phyloP scores from a whole-genome alignment of 2,888 invertebrate species.

The Eristalis pertinax region DNA sequence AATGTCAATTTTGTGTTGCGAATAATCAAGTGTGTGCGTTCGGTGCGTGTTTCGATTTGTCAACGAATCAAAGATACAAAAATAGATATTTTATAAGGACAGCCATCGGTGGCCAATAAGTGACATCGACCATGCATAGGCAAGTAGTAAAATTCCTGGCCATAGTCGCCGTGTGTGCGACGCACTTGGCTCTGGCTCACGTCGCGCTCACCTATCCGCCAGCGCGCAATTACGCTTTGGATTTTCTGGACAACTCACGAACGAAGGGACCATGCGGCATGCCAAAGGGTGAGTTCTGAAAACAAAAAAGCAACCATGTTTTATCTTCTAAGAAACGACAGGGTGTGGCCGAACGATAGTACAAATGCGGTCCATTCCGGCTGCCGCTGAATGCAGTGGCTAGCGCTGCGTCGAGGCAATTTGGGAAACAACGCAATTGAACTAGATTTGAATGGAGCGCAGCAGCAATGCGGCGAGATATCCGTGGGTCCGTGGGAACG shows the following conservation, averaged over 20 bases:
- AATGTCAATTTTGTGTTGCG: conserved; percentile 45
- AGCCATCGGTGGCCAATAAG: conserved; percentile 24
- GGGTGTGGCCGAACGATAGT: conserved; percentile 43
- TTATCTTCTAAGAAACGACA: background rate
- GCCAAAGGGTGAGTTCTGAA: conserved; percentile 90
- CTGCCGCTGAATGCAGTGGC: conserved; percentile 33
- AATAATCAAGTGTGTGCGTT: conserved; percentile 47
- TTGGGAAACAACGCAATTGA: conserved; percentile 67
- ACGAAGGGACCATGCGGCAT: conserved; percentile 97
- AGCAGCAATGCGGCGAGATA: conserved; percentile 13
- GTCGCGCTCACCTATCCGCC: conserved; percentile 95
- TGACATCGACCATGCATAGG: conserved; percentile 57
- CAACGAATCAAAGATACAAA: conserved; percentile 37
- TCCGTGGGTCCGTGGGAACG: conserved; percentile 62
- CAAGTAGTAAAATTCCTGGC: conserved; percentile 66
- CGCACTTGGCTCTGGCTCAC: conserved; percentile 82
- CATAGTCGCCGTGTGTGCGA: conserved; percentile 45
- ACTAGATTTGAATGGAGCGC: conserved; percentile 66
- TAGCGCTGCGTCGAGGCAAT: conserved; percentile 47
- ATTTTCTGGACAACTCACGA: conserved; percentile 94
- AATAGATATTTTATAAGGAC: conserved; percentile 23
- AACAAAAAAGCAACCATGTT: background rate
- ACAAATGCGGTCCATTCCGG: conserved; percentile 16
- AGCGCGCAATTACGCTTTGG: conserved; percentile 93
- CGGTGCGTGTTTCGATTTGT: conserved; percentile 63